These are phyloP conservation scores for Arremon brunneinucha DNA, from an alignment of 2,797 vertebrate species.

Conservation along the genomic window DNA sequence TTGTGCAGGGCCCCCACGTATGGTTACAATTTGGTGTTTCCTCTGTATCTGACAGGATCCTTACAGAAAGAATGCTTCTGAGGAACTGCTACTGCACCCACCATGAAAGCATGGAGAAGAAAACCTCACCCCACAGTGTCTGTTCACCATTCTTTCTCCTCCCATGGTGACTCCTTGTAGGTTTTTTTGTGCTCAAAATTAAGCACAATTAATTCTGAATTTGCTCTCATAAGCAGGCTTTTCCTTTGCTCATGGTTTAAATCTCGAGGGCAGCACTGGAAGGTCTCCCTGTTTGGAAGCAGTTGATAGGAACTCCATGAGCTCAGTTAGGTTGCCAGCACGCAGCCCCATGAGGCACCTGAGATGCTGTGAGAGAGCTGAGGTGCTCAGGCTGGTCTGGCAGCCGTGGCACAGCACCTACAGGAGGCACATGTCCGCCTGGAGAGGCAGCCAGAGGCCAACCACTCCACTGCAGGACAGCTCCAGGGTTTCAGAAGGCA, in stretches of 20 bases:
- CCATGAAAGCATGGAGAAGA: neutral
- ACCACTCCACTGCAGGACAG: neutral
- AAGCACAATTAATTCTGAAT: neutral
- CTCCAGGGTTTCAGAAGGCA: neutral
- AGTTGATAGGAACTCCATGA: neutral
- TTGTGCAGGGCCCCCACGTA: slow-evolving; percentile 6
- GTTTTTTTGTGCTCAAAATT: neutral
- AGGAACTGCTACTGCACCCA: neutral
- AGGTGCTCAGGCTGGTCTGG: neutral
- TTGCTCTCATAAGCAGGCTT: neutral
- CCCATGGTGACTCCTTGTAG: neutral
- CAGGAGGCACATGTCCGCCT: rapidly evolving
- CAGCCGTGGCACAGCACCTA: neutral
- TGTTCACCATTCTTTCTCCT: neutral
- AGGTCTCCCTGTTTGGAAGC: neutral
- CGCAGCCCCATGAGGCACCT: rapidly evolving
- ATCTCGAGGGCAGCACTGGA: neutral
- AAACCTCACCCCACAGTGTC: neutral
- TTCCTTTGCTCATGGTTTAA: neutral
- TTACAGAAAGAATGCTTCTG: slow-evolving; percentile 7
- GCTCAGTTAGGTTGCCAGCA: neutral
- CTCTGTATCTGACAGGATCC: slow-evolving; percentile 22
- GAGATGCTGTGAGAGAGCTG: neutral
- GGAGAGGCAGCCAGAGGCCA: neutral
- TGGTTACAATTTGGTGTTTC: slow-evolving; percentile 11